Conservation (phyloP, 2,797 vertebrate genomes). For the Cryptoprocta ferox region DNA sequence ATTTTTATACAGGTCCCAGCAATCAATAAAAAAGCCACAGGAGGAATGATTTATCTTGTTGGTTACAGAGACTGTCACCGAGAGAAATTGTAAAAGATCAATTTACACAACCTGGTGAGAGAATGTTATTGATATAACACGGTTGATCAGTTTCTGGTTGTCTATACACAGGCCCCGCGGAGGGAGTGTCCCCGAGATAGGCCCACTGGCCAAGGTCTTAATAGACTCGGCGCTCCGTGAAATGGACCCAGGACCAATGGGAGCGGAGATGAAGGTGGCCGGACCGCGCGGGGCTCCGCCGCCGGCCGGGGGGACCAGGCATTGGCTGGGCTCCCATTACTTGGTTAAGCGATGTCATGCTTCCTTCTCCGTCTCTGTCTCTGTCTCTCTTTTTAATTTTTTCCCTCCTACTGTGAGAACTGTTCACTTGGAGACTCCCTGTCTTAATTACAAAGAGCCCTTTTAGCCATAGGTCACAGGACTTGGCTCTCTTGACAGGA, state of each 20-base stretch:
- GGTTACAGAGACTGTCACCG: constrained; percentile 93
- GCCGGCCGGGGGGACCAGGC: constrained; percentile 75
- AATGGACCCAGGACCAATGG: constrained; percentile 87
- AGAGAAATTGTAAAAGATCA: constrained; percentile 97
- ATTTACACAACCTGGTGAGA: constrained; percentile 94
- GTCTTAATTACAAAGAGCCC: constrained; percentile 91
- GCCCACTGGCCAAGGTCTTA: constrained; percentile 86
- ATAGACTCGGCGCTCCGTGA: constrained; percentile 86
- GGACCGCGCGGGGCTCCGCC: constrained; percentile 61
- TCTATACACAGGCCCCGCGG: constrained; percentile 72
- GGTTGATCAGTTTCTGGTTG: constrained; percentile 90
- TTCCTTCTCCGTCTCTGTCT: constrained; percentile 47
- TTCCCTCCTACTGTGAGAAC: constrained; percentile 88
- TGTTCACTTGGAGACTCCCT: constrained; percentile 87
- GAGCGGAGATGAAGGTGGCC: constrained; percentile 67
- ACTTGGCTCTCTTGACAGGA: constrained; percentile 90
- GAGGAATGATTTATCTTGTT: constrained; percentile 94
- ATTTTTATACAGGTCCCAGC: constrained; percentile 91
- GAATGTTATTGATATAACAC: constrained; percentile 93
- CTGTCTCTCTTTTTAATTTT: not conserved
- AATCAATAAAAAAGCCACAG: constrained; percentile 93
- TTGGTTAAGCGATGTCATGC: constrained; percentile 84
- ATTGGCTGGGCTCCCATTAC: constrained; percentile 85
- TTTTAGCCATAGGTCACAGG: constrained; percentile 90
- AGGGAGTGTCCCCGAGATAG: constrained; percentile 77